Evolutionary conservation across 2,888 invertebrate genomes (phyloP).

Genomic region (Ophraella communa): DNA sequence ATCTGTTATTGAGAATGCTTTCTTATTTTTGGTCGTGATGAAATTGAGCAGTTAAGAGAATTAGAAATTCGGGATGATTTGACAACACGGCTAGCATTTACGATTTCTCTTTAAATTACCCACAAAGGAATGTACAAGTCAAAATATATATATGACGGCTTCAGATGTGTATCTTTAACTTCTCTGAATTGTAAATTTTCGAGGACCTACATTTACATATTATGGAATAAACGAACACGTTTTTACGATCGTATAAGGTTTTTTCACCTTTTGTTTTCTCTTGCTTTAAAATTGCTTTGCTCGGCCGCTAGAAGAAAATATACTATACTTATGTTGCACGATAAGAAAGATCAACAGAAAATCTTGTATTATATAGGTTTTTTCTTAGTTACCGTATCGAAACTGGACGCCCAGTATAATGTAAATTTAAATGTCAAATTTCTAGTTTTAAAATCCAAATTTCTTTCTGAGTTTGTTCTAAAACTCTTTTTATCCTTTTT

Average conservation of each 20-base stretch:
- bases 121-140: conserved; percentile 53
- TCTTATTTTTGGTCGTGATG: no score
- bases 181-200: conserved; percentile 56
- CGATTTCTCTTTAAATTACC: conserved; percentile 51
- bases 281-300: conserved; percentile 7
- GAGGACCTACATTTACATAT: conserved; percentile 52
- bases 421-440: no score
- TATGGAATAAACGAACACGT: conserved; percentile 50
- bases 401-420: no score
- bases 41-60: not conserved
- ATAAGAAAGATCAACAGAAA: no score
- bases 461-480: no score
- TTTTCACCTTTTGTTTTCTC: conserved; percentile 22
- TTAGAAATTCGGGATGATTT: not conserved
- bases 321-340: no score
- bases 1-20: no score
- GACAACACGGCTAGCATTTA: conserved; percentile 31
- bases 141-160: conserved; percentile 53
- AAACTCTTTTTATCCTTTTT: no score
- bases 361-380: no score
- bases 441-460: no score
- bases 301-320: not conserved
- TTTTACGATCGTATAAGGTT: conserved; percentile 36
- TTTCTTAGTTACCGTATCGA: no score
- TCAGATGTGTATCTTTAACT: conserved; percentile 56